Evolutionary conservation across 1,140 invertebrate species (phyloP).

Genomic region (Anoplophora glabripennis): DNA sequence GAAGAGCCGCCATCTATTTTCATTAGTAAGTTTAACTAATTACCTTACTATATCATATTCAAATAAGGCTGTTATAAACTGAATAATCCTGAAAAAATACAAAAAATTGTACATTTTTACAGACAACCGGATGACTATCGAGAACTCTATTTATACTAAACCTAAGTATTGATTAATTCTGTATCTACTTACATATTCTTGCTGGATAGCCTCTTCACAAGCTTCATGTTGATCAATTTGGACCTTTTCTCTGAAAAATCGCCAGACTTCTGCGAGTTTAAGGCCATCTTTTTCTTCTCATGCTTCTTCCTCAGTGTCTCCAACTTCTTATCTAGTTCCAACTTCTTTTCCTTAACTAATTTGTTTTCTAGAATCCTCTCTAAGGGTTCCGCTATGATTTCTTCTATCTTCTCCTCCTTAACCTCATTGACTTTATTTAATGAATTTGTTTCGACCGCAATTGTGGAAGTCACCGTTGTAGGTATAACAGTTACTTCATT

Average conservation of each 20-base stretch:
- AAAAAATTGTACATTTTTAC: neutral
- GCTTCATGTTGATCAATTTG: slow-evolving; percentile 71
- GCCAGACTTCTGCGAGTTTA: slow-evolving; percentile 59
- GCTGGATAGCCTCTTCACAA: slow-evolving; percentile 75
- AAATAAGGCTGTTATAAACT: too few relatives aligned
- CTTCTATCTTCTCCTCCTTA: slow-evolving; percentile 52
- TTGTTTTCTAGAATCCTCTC: slow-evolving; percentile 80
- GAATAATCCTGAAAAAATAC: neutral
- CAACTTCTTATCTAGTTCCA: slow-evolving; percentile 84
- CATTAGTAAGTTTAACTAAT: too few relatives aligned
- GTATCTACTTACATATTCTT: slow-evolving; percentile 66
- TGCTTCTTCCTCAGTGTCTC: slow-evolving; percentile 80
- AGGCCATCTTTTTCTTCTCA: slow-evolving; percentile 71
- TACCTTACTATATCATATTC: too few relatives aligned
- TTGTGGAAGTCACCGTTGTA: slow-evolving; percentile 3
- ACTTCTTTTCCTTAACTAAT: slow-evolving; percentile 68
- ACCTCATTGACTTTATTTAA: slow-evolving; percentile 28
- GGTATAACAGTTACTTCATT: slow-evolving; percentile 21
- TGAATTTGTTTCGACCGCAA: slow-evolving; percentile 33
- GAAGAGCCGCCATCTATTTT: too few relatives aligned
- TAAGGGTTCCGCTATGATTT: slow-evolving; percentile 71
- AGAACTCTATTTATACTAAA: too few relatives aligned
- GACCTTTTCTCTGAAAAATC: slow-evolving; percentile 62
- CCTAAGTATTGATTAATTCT: too few relatives aligned
- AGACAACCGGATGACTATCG: neutral